A percentile compares a stretch with the other conserved stretches of the same genome.
phyloP scores from a whole-genome alignment of 2,113 vertebrate species.

The Brachyhypopomus occidentalis region DNA sequence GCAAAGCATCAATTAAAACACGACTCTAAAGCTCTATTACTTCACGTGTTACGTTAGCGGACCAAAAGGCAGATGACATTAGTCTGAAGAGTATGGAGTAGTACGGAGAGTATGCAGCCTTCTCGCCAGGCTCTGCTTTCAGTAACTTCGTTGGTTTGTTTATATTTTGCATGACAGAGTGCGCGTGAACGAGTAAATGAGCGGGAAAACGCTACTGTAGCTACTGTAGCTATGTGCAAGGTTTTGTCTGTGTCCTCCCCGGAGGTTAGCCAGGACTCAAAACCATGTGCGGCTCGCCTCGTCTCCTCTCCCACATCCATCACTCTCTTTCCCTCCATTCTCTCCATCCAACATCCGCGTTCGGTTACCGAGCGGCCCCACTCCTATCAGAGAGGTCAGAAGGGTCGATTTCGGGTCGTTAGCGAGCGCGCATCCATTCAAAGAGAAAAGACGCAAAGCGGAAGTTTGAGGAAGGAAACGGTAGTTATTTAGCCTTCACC shows the following conservation, averaged over 20 bases:
- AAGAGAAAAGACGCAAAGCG: not conserved
- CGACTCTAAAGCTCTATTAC: not conserved
- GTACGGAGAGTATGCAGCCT: not conserved
- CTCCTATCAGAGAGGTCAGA: constrained; percentile 67
- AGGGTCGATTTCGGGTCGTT: constrained; percentile 56
- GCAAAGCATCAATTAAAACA: not conserved
- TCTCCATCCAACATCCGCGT: constrained; percentile 46
- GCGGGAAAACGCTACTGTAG: not conserved
- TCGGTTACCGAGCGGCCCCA: constrained; percentile 49
- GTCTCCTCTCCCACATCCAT: constrained; percentile 53
- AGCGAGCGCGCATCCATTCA: constrained; percentile 5
- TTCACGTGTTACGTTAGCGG: constrained; percentile 19
- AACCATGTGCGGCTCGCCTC: constrained; percentile 70
- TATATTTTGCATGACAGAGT: not conserved
- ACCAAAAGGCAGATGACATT: not conserved
- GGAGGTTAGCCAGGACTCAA: constrained; percentile 12
- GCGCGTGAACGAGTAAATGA: not conserved
- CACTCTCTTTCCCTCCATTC: constrained; percentile 61
- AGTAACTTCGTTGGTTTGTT: not conserved
- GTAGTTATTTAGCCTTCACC: constrained; percentile 42
- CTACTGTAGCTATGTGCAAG: constrained; percentile 17
- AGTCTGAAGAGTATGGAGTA: not conserved
- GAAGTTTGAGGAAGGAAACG: constrained; percentile 32
- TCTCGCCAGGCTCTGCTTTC: constrained; percentile 19
- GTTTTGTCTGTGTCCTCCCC: constrained; percentile 49